Evolutionary conservation across 2,113 vertebrate genomes (phyloP).

Genomic region (Orientallactaga bullata): DNA sequence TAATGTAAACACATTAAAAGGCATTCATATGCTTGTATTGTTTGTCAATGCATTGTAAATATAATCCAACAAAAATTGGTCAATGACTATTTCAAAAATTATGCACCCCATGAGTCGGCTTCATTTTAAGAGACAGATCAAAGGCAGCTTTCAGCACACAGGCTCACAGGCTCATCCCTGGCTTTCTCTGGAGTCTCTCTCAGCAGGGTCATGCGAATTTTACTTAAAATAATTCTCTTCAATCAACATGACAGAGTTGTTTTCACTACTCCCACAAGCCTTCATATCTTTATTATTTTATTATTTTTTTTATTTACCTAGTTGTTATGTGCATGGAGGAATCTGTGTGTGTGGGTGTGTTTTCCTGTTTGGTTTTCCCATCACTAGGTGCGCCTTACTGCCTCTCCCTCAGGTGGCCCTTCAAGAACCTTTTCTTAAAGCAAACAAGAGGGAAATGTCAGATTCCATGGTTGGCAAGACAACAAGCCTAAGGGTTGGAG

Average conservation of each 20-base stretch:
- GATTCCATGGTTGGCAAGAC: slow-evolving; percentile 67
- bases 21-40: not conserved
- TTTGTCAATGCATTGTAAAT: not conserved
- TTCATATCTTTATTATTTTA: not conserved
- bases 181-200: not conserved
- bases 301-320: not conserved
- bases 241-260: slow-evolving; percentile 53
- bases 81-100: not conserved
- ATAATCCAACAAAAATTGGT: not conserved
- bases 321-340: not conserved
- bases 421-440: slow-evolving; percentile 70
- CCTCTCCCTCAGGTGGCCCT: slow-evolving; percentile 58
- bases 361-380: not conserved
- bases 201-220: slow-evolving; percentile 6
- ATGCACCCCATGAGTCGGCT: not conserved
- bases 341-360: too few species aligned
- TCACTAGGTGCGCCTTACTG: not conserved
- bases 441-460: slow-evolving; percentile 77
- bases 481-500: not conserved
- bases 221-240: slow-evolving; percentile 53
- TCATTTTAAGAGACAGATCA: slow-evolving; percentile 32
- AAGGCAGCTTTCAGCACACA: not conserved
- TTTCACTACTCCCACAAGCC: not conserved
- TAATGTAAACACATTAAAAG: not conserved
- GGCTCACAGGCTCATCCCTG: not conserved